Evolutionary conservation across 1,140 invertebrate species (phyloP).

Genomic region (Magallana gigas): DNA sequence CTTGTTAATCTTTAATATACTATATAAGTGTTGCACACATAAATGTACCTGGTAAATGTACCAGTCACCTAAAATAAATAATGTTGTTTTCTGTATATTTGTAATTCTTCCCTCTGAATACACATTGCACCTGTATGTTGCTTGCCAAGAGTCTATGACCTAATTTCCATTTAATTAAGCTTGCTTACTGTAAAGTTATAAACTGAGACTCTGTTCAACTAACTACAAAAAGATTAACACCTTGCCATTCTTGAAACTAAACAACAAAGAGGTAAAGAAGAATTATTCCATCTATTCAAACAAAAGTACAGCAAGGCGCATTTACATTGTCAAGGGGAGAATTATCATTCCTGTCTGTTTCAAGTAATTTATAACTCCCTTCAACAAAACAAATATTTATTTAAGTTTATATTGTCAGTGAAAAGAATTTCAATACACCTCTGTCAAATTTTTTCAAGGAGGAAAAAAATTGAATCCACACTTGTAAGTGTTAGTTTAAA

Average conservation of each 20-base stretch:
- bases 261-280: neutral
- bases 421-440: constrained; percentile 2
- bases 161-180: neutral
- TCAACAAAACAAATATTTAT: constrained; percentile 2
- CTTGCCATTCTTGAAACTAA: neutral
- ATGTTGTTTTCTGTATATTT: too few species aligned
- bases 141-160: too few species aligned
- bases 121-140: too few species aligned
- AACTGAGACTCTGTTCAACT: neutral
- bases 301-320: neutral
- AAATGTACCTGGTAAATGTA: too few species aligned
- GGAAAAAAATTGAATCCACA: neutral
- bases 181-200: neutral
- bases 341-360: neutral
- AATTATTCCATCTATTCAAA: neutral
- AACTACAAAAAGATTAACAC: neutral
- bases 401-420: neutral
- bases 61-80: too few species aligned
- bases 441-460: neutral
- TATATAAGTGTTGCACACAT: too few species aligned
- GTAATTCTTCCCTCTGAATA: too few species aligned
- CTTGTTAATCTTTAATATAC: too few species aligned
- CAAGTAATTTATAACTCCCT: constrained; percentile 6
- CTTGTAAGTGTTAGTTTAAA: constrained; percentile 4
- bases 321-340: neutral